Percentiles rank a stretch among this genome's conserved stretches.
Conservation (phyloP, 2,113 vertebrate genomes). For the Chinchilla lanigera region DNA sequence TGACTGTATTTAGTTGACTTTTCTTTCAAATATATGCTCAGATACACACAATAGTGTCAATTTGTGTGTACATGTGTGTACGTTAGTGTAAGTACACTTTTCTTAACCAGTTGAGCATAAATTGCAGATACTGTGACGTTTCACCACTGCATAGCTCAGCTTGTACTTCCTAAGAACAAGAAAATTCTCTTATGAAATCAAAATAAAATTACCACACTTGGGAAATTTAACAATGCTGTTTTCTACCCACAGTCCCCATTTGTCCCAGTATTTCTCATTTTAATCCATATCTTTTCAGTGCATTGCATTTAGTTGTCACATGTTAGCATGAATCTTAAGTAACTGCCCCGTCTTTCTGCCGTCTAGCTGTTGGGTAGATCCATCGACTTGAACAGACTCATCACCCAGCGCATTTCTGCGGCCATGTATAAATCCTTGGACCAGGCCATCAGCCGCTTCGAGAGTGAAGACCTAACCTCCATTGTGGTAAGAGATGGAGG, state of each 20-base stretch:
- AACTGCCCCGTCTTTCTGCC: not conserved
- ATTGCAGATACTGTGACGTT: not conserved
- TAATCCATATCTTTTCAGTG: not conserved
- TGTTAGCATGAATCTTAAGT: not conserved
- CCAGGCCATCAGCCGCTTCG: slow-evolving; percentile 99
- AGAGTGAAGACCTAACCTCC: slow-evolving; percentile 98
- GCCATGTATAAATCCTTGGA: slow-evolving; percentile 99
- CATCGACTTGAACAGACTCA: slow-evolving; percentile 98
- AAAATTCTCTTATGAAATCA: not conserved
- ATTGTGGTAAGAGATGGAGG: slow-evolving; percentile 92
- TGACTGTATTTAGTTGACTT: not conserved
- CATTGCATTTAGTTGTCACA: not conserved
- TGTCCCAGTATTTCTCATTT: not conserved
- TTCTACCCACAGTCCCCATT: not conserved
- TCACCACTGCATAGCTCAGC: not conserved
- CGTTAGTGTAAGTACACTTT: not conserved
- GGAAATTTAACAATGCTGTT: not conserved
- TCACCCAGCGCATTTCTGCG: slow-evolving; percentile 98
- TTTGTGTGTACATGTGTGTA: not conserved
- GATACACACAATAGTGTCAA: not conserved
- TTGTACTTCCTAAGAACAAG: not conserved
- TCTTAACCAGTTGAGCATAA: not conserved
- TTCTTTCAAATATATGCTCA: not conserved
- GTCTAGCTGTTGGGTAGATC: slow-evolving; percentile 95
- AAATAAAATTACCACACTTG: not conserved